Conservation (phyloP, 2,888 invertebrate genomes). For the Arrhopalites spinosus region DNA sequence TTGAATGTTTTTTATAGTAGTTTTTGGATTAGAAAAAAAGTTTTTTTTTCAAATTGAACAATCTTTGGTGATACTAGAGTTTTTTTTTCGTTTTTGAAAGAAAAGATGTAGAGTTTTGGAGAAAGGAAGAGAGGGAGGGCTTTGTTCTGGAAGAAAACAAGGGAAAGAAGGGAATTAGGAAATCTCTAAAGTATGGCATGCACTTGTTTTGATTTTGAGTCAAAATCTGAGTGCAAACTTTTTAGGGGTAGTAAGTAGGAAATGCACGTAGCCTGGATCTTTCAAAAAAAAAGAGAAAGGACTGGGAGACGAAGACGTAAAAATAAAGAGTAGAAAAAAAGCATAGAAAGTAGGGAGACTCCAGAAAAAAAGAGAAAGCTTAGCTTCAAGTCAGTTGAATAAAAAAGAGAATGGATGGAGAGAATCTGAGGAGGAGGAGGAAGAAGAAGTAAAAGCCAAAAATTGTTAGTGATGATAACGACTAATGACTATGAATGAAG, state of each 20-base stretch:
- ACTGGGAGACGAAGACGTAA: not conserved
- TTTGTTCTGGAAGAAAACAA: not conserved
- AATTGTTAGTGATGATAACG: constrained; percentile 15
- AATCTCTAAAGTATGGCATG: not conserved
- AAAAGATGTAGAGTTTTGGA: too few relatives aligned
- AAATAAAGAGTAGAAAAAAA: too few relatives aligned
- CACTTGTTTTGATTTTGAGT: too few relatives aligned
- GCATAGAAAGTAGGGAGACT: not conserved
- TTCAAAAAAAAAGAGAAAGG: not conserved
- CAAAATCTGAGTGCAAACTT: not conserved
- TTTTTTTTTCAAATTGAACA: too few relatives aligned
- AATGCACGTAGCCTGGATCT: not conserved
- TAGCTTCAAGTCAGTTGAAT: not conserved
- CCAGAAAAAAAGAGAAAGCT: not conserved
- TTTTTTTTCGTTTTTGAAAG: too few relatives aligned
- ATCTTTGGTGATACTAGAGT: too few relatives aligned
- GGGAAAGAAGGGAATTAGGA: not conserved
- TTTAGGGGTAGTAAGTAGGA: not conserved
- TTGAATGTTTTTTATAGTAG: too few relatives aligned
- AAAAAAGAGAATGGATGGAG: not conserved
- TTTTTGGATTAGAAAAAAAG: too few relatives aligned
- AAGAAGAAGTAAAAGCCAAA: not conserved
- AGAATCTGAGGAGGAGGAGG: not conserved
- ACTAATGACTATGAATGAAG: constrained; percentile 24
- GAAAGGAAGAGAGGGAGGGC: not conserved